Evolutionary conservation across 2,888 invertebrate genomes (phyloP), one percentile per base, ranked within the genome.

Genomic region (Eucriotettix oculatus): DNA sequence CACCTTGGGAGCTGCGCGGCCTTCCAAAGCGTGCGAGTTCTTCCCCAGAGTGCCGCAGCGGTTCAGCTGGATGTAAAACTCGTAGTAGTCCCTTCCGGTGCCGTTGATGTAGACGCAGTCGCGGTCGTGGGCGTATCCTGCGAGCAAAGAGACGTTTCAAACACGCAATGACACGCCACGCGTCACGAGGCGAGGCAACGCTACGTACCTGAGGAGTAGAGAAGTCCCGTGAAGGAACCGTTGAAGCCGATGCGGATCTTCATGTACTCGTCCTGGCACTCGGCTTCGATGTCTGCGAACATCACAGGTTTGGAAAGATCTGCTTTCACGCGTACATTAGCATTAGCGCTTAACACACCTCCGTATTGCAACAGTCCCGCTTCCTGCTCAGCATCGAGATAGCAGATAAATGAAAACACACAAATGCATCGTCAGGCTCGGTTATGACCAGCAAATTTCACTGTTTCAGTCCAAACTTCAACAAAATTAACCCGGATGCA

Each of bases 21-120:
- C 86, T 70, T 90, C 90, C 69, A 90, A 89, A 67, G 89, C 86
- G 70, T 89, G 83, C 1, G 89, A 87, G 73, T 91, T 91, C 73
- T 91, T 86, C 42, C 92, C 92, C 58, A 93, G 77, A 9, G 93
- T 94, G 42, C 93, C 94, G 71, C 93, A 94, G 64, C 93, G 81
- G 76, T 94, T 94, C 61, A 94, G 75, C 72, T 92, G 91, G 68
- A 94, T 94, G 73, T 87, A 90, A 75, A 94, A 94, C 76, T 94
- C 93, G 73, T 94, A 93, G 72, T 90, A 90, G 70, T 90, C 90
- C 10, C 90, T 78, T 1, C 93, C 93, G 0, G 92, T 89, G 0
- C 93, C 94, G 75, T 94, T 94, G 65, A 94, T 88, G 74, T 94
- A 94, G 82, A 94, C 91, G 71, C 94, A 94, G 72, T 93, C 92